Evolutionary conservation across 2,888 invertebrate species (phyloP).

Genomic region (Hyalella azteca): DNA sequence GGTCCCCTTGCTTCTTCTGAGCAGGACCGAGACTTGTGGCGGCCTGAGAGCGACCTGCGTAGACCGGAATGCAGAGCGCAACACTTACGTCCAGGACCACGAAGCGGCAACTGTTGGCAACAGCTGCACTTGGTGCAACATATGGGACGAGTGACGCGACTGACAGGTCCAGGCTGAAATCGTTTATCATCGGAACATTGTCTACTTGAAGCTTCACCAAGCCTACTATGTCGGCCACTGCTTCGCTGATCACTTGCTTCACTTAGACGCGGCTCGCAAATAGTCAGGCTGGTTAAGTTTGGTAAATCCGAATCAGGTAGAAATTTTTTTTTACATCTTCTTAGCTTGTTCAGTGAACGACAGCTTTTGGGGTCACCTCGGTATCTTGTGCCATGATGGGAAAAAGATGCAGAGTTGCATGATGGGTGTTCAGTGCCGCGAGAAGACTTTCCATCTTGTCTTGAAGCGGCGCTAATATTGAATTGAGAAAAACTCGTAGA

Average conservation of each 20-base stretch:
- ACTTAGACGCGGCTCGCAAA: neutral
- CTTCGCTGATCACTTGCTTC: neutral
- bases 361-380: slow-evolving; percentile 46
- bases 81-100: neutral
- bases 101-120: neutral
- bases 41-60: neutral
- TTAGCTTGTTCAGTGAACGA: slow-evolving; percentile 44
- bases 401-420: slow-evolving; percentile 35
- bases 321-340: slow-evolving; percentile 38
- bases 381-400: slow-evolving; percentile 44
- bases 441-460: neutral
- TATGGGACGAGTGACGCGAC: neutral
- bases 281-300: slow-evolving; percentile 45
- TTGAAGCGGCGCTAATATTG: neutral
- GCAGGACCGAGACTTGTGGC: slow-evolving; percentile 42
- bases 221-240: neutral
- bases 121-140: neutral
- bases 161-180: neutral
- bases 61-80: neutral
- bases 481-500: neutral
- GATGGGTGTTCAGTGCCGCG: neutral
- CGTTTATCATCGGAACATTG: neutral
- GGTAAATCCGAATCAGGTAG: slow-evolving; percentile 47
- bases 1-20: slow-evolving; percentile 54
- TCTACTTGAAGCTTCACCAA: neutral